Evolutionary conservation across 2,888 invertebrate species (phyloP).

Genomic region (Hermodice carunculata): DNA sequence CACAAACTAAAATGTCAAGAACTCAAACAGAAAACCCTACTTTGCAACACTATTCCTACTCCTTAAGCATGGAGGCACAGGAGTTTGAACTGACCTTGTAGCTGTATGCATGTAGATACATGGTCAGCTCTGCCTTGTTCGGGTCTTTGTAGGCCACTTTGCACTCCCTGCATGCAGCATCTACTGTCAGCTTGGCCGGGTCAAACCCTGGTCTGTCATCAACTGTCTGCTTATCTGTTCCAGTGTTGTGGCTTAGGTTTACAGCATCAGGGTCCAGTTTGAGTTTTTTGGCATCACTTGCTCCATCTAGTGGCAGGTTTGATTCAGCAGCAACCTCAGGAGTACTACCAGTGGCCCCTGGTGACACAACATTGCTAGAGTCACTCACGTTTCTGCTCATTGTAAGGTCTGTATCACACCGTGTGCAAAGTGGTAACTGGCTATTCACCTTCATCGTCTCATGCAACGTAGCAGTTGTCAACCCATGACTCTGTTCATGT

Average conservation of each 20-base stretch:
- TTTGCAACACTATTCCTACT: no score
- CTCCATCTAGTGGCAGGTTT: not conserved
- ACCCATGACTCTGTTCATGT: no score
- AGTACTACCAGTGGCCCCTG: not conserved
- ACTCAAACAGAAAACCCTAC: no score
- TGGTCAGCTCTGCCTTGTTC: slow-evolving; percentile 89
- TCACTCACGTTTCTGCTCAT: not conserved
- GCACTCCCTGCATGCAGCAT: slow-evolving; percentile 11
- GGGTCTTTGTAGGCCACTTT: slow-evolving; percentile 91
- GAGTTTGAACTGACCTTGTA: slow-evolving; percentile 56
- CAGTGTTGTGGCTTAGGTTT: not conserved
- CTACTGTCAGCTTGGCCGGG: not conserved
- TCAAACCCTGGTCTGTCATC: slow-evolving; percentile 15
- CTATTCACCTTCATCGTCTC: no score
- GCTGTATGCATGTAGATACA: slow-evolving; percentile 89
- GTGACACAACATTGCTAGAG: not conserved
- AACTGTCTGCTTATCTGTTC: not conserved
- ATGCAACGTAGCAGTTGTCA: no score
- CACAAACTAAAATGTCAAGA: no score
- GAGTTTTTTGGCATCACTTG: not conserved
- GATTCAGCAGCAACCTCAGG: not conserved
- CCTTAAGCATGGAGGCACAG: no score
- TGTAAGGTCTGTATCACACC: no score
- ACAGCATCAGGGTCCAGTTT: not conserved
- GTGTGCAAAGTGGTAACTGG: no score